Conservation (phyloP, 2,113 vertebrate species). For the Phyllostomus hastatus region DNA sequence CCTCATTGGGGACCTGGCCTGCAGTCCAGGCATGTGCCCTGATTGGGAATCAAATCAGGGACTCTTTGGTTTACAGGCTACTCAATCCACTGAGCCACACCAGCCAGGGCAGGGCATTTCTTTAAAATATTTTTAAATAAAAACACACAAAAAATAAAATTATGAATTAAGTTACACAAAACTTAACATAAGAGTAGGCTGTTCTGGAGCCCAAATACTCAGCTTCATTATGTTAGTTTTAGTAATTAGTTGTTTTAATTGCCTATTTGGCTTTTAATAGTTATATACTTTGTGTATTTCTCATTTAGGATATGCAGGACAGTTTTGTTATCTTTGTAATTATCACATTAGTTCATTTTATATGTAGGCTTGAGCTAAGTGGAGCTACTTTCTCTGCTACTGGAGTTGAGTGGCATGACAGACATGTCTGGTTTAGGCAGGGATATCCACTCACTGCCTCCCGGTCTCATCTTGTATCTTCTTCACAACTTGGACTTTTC, state of each 20-base stretch:
- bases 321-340: background rate
- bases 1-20: no score
- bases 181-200: background rate
- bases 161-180: background rate
- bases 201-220: background rate
- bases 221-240: background rate
- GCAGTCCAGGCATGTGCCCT: no score
- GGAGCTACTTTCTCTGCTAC: no score
- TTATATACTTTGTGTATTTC: background rate
- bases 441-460: background rate
- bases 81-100: no score
- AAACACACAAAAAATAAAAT: background rate
- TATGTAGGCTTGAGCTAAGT: background rate
- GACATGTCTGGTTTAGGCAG: background rate
- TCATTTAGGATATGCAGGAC: background rate
- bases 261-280: background rate
- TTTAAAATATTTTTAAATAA: background rate
- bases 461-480: background rate
- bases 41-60: no score
- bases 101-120: background rate
- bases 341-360: background rate
- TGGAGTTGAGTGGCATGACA: background rate
- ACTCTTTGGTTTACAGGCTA: no score
- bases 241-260: background rate
- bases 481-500: background rate